These are phyloP conservation scores for Zaprionus nigranus DNA, from an alignment of 1,140 invertebrate genomes.

Conservation along the genomic window DNA sequence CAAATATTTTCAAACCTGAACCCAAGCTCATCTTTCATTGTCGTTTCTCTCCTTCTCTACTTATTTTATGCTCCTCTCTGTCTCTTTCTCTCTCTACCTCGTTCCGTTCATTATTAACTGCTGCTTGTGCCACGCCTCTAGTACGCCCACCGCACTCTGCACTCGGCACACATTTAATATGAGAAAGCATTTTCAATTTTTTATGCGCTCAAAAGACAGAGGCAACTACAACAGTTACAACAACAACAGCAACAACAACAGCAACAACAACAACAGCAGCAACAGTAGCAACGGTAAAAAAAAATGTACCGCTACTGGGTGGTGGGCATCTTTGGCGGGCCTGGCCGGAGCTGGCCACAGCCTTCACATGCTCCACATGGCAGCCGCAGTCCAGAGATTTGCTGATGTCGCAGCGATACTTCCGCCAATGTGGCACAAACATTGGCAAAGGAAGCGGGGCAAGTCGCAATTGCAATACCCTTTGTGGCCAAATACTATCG, in stretches of 20 bases:
- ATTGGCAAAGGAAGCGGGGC: not conserved
- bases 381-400: conserved; percentile 47
- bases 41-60: not conserved
- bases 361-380: conserved; percentile 41
- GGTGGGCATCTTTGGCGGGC: conserved; percentile 17
- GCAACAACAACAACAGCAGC: conserved; percentile 6
- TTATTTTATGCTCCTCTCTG: conserved; percentile 12
- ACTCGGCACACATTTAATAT: conserved; percentile 80
- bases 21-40: not conserved
- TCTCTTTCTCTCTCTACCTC: conserved; percentile 9
- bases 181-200: conserved; percentile 81
- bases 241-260: conserved; percentile 15
- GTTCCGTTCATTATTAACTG: conserved; percentile 66
- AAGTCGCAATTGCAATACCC: conserved; percentile 12
- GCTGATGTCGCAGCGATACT: conserved; percentile 79
- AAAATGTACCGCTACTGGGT: conserved; percentile 38
- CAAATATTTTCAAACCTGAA: not conserved
- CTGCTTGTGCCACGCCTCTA: conserved; percentile 28
- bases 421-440: conserved; percentile 77
- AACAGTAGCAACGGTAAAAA: conserved; percentile 28
- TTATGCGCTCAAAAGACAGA: conserved; percentile 66
- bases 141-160: conserved; percentile 13
- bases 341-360: conserved; percentile 14
- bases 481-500: conserved; percentile 12
- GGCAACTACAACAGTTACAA: conserved; percentile 13